Base-by-base conservation (phyloP, 1,140 invertebrate species). In the Drosophila oshimai region DNA sequence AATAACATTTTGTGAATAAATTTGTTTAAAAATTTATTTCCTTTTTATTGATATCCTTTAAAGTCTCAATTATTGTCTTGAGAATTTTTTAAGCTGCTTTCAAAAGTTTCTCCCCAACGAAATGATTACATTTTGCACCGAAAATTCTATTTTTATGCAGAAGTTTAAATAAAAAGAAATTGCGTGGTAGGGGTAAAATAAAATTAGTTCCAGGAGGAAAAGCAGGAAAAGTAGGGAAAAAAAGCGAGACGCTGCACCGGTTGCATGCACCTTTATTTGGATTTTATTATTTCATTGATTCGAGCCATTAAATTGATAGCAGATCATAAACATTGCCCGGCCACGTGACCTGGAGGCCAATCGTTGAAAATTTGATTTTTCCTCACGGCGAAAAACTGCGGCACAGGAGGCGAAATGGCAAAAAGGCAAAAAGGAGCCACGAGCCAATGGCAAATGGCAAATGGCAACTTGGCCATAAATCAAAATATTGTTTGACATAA, bases 331-430 rank as follows among this genome's bases (percentile, higher is more conserved):
- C 71, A 50, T 47, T 49, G 26, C 42, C 50, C 9, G 33, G 46
- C 53, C 75, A 69, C 75, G 69, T 78, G 75, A 79, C 69, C 62
- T 29, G 54, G n/a, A 49, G 36, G 28, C 42, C 77, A 80, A 80
- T 80, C 77, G 67, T 54, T 81, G 72, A 37, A 81, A 67, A 72
- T 81, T 81, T 81, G 51, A 80, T 81, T 72, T 80, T 76, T 75
- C 65, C 26, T 37, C 24, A 10, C 41, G 18, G 13, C 5, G 18
- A 10, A 28, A 44, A 26, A 15, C n/a, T 5, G 20, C 29, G 3
- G 1, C 22, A 7, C 10, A n/a, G 10, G 10, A 13, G 13, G 4
- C n/a, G 13, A 20, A n/a, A n/a, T n/a, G n/a, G n/a, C n/a, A n/a
- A n/a, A n/a, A n/a, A 13, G 13, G 4, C n/a, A n/a, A 20, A 12